These are phyloP conservation scores for Hyperoplus lanceolatus DNA, from an alignment of 2,797 vertebrate species.

Conservation along the genomic window DNA sequence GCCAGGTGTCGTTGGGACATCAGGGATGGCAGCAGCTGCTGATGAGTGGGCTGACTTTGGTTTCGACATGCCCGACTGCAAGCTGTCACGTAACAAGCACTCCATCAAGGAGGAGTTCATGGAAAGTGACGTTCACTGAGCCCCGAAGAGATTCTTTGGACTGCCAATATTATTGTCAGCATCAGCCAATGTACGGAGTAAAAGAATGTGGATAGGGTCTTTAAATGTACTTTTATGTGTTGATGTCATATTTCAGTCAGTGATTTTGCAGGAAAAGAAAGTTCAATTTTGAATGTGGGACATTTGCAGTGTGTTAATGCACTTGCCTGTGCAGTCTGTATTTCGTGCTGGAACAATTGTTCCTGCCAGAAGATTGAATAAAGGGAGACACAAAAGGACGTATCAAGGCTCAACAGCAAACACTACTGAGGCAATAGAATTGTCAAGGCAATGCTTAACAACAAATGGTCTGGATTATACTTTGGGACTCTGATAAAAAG, in stretches of 20 bases:
- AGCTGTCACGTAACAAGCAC: constrained; percentile 89
- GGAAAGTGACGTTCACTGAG: constrained; percentile 93
- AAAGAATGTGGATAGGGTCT: constrained; percentile 16
- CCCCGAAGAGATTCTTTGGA: constrained; percentile 3
- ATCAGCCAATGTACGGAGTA: constrained; percentile 29
- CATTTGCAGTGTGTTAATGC: constrained; percentile 39
- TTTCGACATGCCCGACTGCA: constrained; percentile 98
- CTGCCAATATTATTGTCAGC: constrained; percentile 34
- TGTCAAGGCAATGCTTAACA: constrained; percentile 28
- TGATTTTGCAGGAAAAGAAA: constrained; percentile 29
- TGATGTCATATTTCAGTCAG: constrained; percentile 33
- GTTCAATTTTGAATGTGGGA: constrained; percentile 24
- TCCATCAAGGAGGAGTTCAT: constrained; percentile 97
- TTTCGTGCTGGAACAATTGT: constrained; percentile 34
- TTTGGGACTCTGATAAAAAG: constrained; percentile 10
- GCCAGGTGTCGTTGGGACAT: constrained; percentile 68
- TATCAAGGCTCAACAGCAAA: constrained; percentile 31
- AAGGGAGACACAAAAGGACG: constrained; percentile 9
- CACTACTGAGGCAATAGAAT: constrained; percentile 9
- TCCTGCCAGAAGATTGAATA: constrained; percentile 26
- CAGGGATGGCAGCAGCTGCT: constrained; percentile 66
- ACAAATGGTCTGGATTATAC: constrained; percentile 18
- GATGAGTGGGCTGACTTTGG: constrained; percentile 99
- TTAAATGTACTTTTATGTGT: constrained; percentile 38
- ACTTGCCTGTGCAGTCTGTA: constrained; percentile 33